Evolutionary conservation across 2,797 vertebrate genomes (phyloP), one percentile per base, ranked within the genome.

Genomic region (Emydoidea blandingii): DNA sequence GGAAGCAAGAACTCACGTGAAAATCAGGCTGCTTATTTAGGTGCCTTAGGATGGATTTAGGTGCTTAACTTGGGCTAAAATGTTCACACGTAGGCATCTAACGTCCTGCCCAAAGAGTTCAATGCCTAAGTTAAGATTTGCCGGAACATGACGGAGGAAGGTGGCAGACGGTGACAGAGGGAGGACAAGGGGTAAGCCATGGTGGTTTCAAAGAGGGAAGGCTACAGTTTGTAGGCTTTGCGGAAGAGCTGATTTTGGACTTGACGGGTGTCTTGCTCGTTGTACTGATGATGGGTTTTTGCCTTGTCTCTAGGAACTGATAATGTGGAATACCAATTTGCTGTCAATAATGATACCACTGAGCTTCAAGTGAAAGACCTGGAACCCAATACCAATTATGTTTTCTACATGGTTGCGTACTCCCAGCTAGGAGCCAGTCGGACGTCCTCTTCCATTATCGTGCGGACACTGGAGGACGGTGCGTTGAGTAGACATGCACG

Each of bases 321-420:
- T 96, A 99, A 99, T 0, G 98, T 99, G 97, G 99, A 99, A 95
- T 99, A 99, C 97, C 99, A 99, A 98, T 99, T 99, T 98, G 99
- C 99, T 1, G 99, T 99, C 97, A 99, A 99, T 98, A 99, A 99
- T 1, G 99, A 99, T 97, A 99, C 99, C 25, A 99, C 99, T 2
- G 99, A 99, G 97, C 98, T 99, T 90, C 99, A 98, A 47, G 98
- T 99, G 92, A 99, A 98, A 97, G 99, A 99, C 94, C 98, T 99
- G 94, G 99, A 99, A 65, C 99, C 99, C 23, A 98, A 99, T 83
- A 99, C 99, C 11, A 98, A 98, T 93, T 99, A 99, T 74, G 99
- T 99, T 50, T 99, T 99, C 98, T 99, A 99, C 3, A 99, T 99
- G 94, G 99, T 99, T 53, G 99, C 99, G 0, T 99, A 99, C 94